Evolutionary conservation across 1,140 invertebrate species (phyloP).

Genomic region (Metaphire vulgaris): DNA sequence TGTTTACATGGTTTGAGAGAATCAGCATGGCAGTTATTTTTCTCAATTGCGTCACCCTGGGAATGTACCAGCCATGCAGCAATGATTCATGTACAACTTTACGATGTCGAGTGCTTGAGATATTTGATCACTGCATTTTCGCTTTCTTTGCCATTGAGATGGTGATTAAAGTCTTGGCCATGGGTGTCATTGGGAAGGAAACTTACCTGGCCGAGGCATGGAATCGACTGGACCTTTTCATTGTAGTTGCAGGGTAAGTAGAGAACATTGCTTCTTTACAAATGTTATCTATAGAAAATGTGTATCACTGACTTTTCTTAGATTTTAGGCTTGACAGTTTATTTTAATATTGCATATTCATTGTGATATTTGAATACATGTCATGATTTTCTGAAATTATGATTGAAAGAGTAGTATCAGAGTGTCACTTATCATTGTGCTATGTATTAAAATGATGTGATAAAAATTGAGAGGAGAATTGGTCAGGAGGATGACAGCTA

Average conservation of each 20-base stretch:
- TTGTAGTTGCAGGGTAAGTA: conserved; percentile 84
- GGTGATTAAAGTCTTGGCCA: conserved; percentile 60
- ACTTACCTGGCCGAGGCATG: conserved; percentile 89
- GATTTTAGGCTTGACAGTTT: too few relatives aligned
- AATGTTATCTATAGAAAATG: too few relatives aligned
- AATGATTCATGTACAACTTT: conserved; percentile 77
- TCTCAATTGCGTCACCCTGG: conserved; percentile 95
- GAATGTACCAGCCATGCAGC: conserved; percentile 95
- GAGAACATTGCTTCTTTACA: too few relatives aligned
- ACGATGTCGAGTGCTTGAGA: conserved; percentile 87
- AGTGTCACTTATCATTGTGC: too few relatives aligned
- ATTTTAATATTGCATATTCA: too few relatives aligned
- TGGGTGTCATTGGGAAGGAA: conserved; percentile 71
- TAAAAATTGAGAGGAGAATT: too few relatives aligned
- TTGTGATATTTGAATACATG: too few relatives aligned
- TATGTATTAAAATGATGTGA: too few relatives aligned
- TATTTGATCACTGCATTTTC: conserved; percentile 97
- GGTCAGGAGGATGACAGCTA: too few relatives aligned
- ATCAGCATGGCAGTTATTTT: conserved; percentile 97
- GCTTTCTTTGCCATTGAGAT: conserved; percentile 80
- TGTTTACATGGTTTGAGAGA: conserved; percentile 93
- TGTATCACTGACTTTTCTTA: too few relatives aligned
- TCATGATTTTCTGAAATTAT: too few relatives aligned
- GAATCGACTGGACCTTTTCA: conserved; percentile 95
- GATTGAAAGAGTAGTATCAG: too few relatives aligned